Percentiles rank a stretch among this genome's conserved stretches.
These are phyloP conservation scores for Dastarcus helophoroides DNA, from an alignment of 2,888 invertebrate genomes.

Conservation along the genomic window DNA sequence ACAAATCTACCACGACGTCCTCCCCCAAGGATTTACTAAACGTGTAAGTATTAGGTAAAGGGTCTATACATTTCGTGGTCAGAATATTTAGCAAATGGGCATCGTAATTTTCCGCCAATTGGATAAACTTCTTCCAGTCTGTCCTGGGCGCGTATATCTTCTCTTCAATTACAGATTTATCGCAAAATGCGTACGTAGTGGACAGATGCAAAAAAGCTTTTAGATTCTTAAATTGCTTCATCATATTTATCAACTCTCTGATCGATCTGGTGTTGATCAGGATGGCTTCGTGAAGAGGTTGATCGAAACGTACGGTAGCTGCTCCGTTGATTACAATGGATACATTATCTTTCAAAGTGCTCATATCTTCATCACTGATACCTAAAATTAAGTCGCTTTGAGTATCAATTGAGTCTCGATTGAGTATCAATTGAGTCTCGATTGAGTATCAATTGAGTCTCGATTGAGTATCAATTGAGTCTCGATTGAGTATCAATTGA, in stretches of 20 bases:
- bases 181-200: constrained; percentile 78
- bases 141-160: constrained; percentile 57
- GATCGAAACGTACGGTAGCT: constrained; percentile 76
- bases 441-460: too few relatives aligned
- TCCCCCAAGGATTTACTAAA: constrained; percentile 85
- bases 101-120: constrained; percentile 51
- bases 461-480: too few relatives aligned
- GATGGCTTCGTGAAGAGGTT: constrained; percentile 54
- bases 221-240: constrained; percentile 41
- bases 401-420: too few relatives aligned
- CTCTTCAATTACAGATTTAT: constrained; percentile 61
- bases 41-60: constrained; percentile 82
- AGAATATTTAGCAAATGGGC: constrained; percentile 43
- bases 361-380: constrained; percentile 40
- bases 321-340: constrained; percentile 66
- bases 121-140: constrained; percentile 57
- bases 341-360: constrained; percentile 46
- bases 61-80: constrained; percentile 48
- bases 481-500: too few relatives aligned
- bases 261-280: constrained; percentile 55
- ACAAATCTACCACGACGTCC: constrained; percentile 54
- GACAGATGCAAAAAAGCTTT: constrained; percentile 68
- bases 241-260: constrained; percentile 49
- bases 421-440: too few relatives aligned
- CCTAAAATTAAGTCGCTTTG: too few relatives aligned